phyloP scores from a whole-genome alignment of 2,797 vertebrate species.

The Phylloscopus collybita region DNA sequence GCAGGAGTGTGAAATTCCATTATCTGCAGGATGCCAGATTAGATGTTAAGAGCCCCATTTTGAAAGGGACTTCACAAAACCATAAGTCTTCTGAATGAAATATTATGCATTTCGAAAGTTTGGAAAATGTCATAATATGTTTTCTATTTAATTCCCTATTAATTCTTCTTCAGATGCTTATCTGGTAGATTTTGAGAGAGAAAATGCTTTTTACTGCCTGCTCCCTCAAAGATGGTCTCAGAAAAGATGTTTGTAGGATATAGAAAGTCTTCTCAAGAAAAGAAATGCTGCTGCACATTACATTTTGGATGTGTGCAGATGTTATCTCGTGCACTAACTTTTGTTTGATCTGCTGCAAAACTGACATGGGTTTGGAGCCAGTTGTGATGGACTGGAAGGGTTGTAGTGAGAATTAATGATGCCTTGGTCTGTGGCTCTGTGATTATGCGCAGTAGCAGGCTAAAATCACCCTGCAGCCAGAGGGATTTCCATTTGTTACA shows the following conservation, averaged over 20 bases:
- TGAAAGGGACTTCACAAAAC: background rate
- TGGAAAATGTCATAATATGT: background rate
- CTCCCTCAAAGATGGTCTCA: background rate
- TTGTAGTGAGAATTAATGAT: background rate
- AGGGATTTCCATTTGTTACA: background rate
- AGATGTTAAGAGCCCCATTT: background rate
- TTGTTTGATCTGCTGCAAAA: background rate
- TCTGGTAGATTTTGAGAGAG: background rate
- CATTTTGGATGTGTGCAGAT: background rate
- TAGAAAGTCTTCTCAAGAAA: background rate
- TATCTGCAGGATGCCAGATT: background rate
- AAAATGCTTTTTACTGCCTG: background rate
- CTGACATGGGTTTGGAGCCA: background rate
- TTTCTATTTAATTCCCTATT: background rate
- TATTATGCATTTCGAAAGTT: background rate
- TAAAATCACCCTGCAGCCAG: background rate
- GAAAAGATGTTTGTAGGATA: background rate
- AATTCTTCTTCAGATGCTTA: background rate
- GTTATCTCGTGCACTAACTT: background rate
- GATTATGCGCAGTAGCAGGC: background rate
- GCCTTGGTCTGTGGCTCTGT: background rate
- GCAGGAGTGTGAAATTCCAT: background rate
- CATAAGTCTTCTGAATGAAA: background rate
- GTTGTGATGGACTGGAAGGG: background rate
- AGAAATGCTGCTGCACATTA: accelerated